phyloP scores from a whole-genome alignment of 2,113 vertebrate genomes.

The Dasyurus viverrinus region DNA sequence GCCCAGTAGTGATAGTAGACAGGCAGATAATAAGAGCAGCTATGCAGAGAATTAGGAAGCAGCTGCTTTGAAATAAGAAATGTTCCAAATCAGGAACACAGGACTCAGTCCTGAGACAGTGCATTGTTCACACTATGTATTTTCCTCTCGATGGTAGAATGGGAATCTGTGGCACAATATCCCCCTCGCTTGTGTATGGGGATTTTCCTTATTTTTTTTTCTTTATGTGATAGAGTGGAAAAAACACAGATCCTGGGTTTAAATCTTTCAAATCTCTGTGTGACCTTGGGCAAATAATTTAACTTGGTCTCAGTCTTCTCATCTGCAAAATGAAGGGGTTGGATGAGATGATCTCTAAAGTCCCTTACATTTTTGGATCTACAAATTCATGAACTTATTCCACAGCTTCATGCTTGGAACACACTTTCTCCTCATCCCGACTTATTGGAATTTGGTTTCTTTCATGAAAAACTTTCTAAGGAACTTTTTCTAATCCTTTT shows the following conservation, averaged over 20 bases:
- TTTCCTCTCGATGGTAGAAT: not conserved
- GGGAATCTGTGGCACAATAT: not conserved
- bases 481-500: not conserved
- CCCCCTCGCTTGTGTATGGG: not conserved
- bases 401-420: not conserved
- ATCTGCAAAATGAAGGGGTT: not conserved
- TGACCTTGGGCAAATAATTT: not conserved
- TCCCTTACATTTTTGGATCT: not conserved
- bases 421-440: not conserved
- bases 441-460: not conserved
- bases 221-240: not conserved
- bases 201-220: not conserved
- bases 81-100: not conserved
- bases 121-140: not conserved
- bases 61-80: not conserved
- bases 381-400: not conserved
- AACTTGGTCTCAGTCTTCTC: not conserved
- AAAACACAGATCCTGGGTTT: not conserved
- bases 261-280: not conserved
- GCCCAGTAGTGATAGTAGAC: not conserved
- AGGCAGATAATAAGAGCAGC: not conserved
- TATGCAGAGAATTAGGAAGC: not conserved
- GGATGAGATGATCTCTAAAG: not conserved
- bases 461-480: not conserved
- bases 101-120: not conserved